These are phyloP conservation scores for Punctoribates punctum DNA, from an alignment of 2,888 invertebrate genomes.

Conservation along the genomic window DNA sequence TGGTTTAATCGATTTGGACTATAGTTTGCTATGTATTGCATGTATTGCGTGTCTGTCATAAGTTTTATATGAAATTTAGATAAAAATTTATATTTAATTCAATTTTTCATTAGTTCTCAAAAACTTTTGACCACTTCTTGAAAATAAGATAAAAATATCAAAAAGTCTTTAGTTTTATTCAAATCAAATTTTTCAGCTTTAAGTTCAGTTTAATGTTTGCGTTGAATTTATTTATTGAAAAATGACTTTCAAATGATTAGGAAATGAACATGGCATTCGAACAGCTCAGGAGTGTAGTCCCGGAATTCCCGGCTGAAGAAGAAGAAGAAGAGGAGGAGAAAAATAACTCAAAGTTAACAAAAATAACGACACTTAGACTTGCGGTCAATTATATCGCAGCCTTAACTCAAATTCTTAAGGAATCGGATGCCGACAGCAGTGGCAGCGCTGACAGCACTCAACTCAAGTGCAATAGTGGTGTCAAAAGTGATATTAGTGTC, in stretches of 20 bases:
- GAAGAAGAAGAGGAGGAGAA: conserved; percentile 51
- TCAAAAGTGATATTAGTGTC: neutral
- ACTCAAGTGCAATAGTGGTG: neutral
- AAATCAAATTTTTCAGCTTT: neutral
- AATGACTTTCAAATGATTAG: conserved; percentile 7
- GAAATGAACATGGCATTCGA: conserved; percentile 88
- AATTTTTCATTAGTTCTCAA: neutral
- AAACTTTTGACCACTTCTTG: neutral
- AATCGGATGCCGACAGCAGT: neutral
- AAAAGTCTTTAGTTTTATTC: neutral
- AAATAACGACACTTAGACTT: conserved; percentile 78
- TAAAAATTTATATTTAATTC: conserved; percentile 14
- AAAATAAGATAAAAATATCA: neutral
- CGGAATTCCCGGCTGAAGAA: conserved; percentile 52
- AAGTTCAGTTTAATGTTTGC: neutral
- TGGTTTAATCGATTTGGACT: conserved; percentile 30
- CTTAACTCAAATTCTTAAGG: conserved; percentile 53
- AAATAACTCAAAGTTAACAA: conserved; percentile 67
- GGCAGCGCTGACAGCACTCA: neutral
- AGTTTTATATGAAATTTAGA: neutral
- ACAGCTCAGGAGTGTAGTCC: conserved; percentile 70
- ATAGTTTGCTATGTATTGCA: conserved; percentile 1
- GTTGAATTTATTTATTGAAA: neutral
- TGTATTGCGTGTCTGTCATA: conserved; percentile 11
- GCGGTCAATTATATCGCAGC: conserved; percentile 83